Conservation (phyloP, 2,113 vertebrate genomes). For the Miniopterus natalensis region DNA sequence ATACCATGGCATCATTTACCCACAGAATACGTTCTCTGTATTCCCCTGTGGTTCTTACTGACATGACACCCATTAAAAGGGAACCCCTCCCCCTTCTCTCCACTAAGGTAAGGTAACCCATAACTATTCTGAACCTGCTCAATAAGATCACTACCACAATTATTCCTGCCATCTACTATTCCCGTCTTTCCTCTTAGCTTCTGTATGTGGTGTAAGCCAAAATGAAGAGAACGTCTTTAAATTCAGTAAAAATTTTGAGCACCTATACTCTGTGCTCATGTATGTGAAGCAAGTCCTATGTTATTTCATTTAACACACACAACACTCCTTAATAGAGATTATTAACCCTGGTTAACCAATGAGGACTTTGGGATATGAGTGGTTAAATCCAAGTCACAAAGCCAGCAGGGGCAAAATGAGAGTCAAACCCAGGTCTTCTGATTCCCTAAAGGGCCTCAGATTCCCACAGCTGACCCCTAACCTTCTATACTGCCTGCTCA, state of each 20-base stretch:
- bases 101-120: background rate
- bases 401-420: background rate
- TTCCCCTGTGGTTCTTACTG: background rate
- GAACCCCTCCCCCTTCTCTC: background rate
- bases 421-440: background rate
- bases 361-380: background rate
- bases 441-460: background rate
- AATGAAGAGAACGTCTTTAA: background rate
- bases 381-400: conserved; percentile 10
- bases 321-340: background rate
- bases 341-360: background rate
- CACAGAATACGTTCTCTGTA: background rate
- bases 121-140: background rate
- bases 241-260: background rate
- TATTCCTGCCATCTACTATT: background rate
- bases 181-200: background rate
- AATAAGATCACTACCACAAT: background rate
- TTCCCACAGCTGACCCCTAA: background rate
- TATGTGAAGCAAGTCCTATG: background rate
- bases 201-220: background rate
- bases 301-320: background rate
- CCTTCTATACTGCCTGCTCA: background rate
- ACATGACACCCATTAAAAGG: background rate
- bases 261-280: background rate
- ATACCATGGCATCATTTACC: background rate